Base-by-base conservation (phyloP, 2,797 vertebrate species). In the Glyptemys insculpta region DNA sequence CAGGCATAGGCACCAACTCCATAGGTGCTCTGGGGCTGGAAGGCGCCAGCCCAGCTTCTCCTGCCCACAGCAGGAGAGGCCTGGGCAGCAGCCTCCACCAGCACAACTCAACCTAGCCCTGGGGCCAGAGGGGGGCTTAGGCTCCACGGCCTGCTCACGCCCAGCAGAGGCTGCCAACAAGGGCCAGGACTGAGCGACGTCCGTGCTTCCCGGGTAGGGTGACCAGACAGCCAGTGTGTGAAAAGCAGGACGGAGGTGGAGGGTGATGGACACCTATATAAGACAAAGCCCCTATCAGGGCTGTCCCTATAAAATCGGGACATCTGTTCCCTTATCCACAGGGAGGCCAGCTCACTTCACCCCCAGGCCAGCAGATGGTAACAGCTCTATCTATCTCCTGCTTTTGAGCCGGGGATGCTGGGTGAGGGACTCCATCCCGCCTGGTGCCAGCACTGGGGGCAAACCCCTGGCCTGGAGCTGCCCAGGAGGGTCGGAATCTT, bases 331-430 rank as follows among this genome's bases (percentile, higher is more conserved):
- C 12, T 12, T 15, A 12, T 31, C 68, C 68, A 5, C 21, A 2
- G 37, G 76, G 76, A 19, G 29, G 90, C 72, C 72, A 52, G 27
- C 65, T 87, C 1, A 0, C 18, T 49, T 11, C 8, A 47, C 4
- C 0, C 2, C 80, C 19, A 6, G 94, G 90, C 80, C 86, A 88
- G 62, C 90, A 87, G 85, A 94, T 15, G 85, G 91, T 90, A 90
- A 92, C 88, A 92, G 50, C 53, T 72, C 6, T 0, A n/a, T 88
- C 90, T 31, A 92, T 19, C 52, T 82, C 49, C 79, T 41, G 21
- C 0, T 0, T 79, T 29, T 82, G n/a, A 68, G 59, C 41, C n/a
- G 47, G 0, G 0, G 0, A 5, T 52, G 54, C 29, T 68, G 50
- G 31, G 12, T 23, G 18, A 6, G 62, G 59, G 79, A 14, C 44